Evolutionary conservation across 2,113 vertebrate genomes (phyloP), one percentile per base, ranked within the genome.

Genomic region (Xiphophorus couchianus): DNA sequence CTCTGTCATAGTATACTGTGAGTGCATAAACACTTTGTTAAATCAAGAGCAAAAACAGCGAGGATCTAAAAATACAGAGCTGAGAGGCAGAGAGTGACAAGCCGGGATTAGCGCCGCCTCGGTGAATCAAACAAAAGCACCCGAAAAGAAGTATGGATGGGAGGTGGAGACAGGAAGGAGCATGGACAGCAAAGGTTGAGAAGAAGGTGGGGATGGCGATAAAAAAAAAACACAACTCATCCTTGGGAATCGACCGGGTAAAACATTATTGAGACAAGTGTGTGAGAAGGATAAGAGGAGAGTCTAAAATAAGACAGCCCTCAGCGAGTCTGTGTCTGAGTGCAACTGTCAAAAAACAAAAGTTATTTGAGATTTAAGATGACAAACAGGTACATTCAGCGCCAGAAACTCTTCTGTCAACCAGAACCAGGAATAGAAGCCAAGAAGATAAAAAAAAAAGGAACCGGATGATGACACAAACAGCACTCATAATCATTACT

Each of bases 231-330:
- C 86, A 62, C 30, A 76, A 62, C 69, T 51, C 85, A 79, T 88
- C 78, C 79, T 77, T 77, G 73, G 75, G 77, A 90, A 76, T 70
- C 82, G 86, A 88, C 85, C 85, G 73, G 78, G 82, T 93, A 87
- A 88, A 93, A 88, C 75, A 86, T 90, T 84, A 63, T 91, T 86
- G 85, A 89, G 86, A 78, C 84, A 84, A 79, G 83, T 69, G 80
- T 14, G 44, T 17, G 29, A 68, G 60, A 75, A 66, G 73, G 74
- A 68, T 62, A 48, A 58, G 65, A 66, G 51, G 29, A 70, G 66
- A 84, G 66, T 85, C 87, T 89, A 84, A 87, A 90, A 88, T 83
- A 86, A 90, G 81, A 86, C 62, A 27, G 62, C 68, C 69, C 44
- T 86, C 65, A 65, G 75, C 66, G 61, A 83, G 66, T 83, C 78